Evolutionary conservation across 2,113 vertebrate genomes (phyloP), one percentile per base, ranked within the genome.

Genomic region (Chionomys nivalis): DNA sequence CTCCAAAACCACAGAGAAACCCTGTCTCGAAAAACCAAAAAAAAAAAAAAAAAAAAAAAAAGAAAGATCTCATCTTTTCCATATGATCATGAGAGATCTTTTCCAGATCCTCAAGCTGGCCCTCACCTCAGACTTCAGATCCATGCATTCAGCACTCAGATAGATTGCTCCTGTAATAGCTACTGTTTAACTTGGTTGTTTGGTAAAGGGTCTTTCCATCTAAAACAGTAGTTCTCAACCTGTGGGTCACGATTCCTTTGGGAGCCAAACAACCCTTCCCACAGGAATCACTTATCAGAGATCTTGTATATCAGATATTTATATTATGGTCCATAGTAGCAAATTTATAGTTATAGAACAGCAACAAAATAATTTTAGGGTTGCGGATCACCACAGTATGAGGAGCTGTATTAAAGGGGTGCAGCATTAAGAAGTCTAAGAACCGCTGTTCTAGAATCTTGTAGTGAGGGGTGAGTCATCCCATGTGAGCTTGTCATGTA

Each of bases 121-220:
- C 75, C 36, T 78, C 28, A 21, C 9, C 28, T 31, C n/a, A 28
- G 68, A 39, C 65, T 93, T 93, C 39, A 86, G 49, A 65, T 39
- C 73, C 55, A 47, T 1, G 65, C 33, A 68, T 13, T 81, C 28
- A 76, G 72, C 24, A 58, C 58, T 63, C 77, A 79, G 47, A 89
- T 31, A 87, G 75, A 94, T 44, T 87, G 63, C 13, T 97, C 96
- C 82, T 42, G 31, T 91, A 39, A 52, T 21, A 49, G 76, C 52
- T 91, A 28, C 81, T 73, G 52, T 93, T 97, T 72, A 70, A 87
- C 52, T 97, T 95, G 87, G 77, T 94, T 94, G 70, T 73, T 96
- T 96, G 79, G 49, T 63, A 95, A 93, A 90, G 68, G 26, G 79
- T 94, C 89, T 96, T 97, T 93, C 52, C 93, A 44, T 82, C 39